These are phyloP conservation scores for Pelusios castaneus DNA, from an alignment of 2,113 vertebrate species.

Conservation along the genomic window DNA sequence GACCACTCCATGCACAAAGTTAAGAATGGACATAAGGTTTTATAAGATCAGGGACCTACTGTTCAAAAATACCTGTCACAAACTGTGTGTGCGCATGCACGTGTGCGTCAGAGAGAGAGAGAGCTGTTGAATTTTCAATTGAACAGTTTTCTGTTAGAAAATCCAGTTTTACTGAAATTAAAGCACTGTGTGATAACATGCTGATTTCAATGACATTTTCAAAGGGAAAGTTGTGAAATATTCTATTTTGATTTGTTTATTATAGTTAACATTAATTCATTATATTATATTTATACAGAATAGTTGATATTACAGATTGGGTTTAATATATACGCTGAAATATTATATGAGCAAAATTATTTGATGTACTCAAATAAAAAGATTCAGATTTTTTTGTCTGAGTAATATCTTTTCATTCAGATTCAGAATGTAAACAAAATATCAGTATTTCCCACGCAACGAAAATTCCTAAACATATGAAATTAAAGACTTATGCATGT, in stretches of 20 bases:
- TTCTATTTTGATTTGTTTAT: not conserved
- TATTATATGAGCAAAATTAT: not conserved
- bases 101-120: not conserved
- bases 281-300: not conserved
- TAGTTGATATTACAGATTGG: not conserved
- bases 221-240: not conserved
- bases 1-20: not conserved
- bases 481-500: not conserved
- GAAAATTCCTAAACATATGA: not conserved
- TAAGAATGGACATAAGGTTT: not conserved
- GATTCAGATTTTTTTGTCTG: not conserved
- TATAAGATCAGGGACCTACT: not conserved
- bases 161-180: not conserved
- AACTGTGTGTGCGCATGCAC: too few species aligned
- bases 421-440: not conserved
- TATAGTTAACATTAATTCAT: not conserved
- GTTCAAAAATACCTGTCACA: not conserved
- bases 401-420: not conserved
- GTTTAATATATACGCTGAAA: too few species aligned
- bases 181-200: not conserved
- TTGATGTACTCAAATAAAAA: not conserved
- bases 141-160: not conserved
- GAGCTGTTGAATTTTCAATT: not conserved
- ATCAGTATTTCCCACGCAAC: not conserved
- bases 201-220: not conserved